Base-by-base conservation (phyloP, 2,113 vertebrate genomes). In the Colinus virginianus region DNA sequence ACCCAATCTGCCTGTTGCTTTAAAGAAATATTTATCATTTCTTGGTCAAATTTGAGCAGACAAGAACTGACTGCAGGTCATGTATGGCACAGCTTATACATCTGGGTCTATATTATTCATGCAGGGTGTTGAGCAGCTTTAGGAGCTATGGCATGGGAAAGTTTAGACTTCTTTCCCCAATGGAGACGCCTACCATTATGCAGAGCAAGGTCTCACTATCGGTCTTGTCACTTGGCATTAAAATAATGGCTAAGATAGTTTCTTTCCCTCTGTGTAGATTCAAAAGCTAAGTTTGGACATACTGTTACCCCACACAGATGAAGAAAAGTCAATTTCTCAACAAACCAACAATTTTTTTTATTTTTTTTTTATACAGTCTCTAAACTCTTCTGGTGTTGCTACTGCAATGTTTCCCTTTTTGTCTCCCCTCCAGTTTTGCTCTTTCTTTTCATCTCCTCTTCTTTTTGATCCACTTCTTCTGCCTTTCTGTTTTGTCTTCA, bases 401-500 rank as follows among this genome's bases (percentile, higher is more conserved):
- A 81, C 51, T 74, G 55, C 42, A 38, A 14, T 49, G 25, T 88
- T 76, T 88, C 36, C n/a, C 58, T 69, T 63, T n/a, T 46, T 61
- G 36, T 91, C 36, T 74, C 53, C 40, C 25, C 43, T 26, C 81
- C 48, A 34, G 59, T 93, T 92, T 78, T 89, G 22, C 46, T 72
- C 58, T 78, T 20, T 3, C 83, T 93, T 94, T 85, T 84, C 58
- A 96, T 92, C 93, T 92, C 45, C 18, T 5, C 55, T 85, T 67
- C 12, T 36, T 72, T 88, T 85, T 90, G 66, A 90, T 87, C 48
- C 55, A 43, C 51, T 59, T 84, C 42, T 69, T 77, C 74, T 49
- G 23, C 61, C 91, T 93, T 96, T 84, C 78, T 88, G 34, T 77
- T 92, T 70, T 45, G 26, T 88, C 49, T 88, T 91, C 46, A 59